Evolutionary conservation across 2,888 invertebrate species (phyloP).

Genomic region (Cordilura impudica): DNA sequence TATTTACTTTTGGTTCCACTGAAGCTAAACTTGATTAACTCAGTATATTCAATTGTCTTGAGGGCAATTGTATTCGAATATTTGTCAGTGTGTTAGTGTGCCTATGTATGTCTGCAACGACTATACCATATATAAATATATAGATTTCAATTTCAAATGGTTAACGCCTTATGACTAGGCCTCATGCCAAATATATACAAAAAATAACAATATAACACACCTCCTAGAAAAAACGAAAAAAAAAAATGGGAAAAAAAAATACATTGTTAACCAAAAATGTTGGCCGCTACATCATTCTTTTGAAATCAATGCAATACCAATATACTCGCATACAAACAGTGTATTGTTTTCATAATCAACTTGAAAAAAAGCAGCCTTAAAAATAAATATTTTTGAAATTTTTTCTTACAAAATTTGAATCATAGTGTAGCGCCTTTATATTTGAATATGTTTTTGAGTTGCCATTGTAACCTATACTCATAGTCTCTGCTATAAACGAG

Average conservation of each 20-base stretch:
- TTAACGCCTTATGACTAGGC: constrained; percentile 45
- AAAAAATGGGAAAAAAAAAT: too few relatives aligned
- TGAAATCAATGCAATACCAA: constrained; percentile 17
- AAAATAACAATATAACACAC: constrained; percentile 24
- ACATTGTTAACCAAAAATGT: constrained; percentile 8
- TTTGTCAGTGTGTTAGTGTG: too few relatives aligned
- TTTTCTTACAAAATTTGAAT: constrained; percentile 5
- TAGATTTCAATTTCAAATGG: constrained; percentile 40
- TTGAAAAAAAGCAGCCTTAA: constrained; percentile 31
- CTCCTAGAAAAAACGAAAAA: constrained; percentile 23
- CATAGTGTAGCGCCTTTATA: constrained; percentile 47
- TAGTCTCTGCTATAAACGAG: too few relatives aligned
- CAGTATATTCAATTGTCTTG: constrained; percentile 16
- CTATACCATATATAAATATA: not conserved
- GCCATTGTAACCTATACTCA: constrained; percentile 12
- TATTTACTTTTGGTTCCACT: not conserved
- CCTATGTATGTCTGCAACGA: too few relatives aligned
- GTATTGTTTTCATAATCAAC: constrained; percentile 35
- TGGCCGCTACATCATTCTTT: constrained; percentile 30
- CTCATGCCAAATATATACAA: constrained; percentile 35
- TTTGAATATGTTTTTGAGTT: not conserved
- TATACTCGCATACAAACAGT: not conserved
- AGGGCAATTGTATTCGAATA: constrained; percentile 7
- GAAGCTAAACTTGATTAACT: constrained; percentile 28
- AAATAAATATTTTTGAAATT: constrained; percentile 13